Conservation (phyloP, 2,888 invertebrate genomes). For the Tuberolachnus salignus region DNA sequence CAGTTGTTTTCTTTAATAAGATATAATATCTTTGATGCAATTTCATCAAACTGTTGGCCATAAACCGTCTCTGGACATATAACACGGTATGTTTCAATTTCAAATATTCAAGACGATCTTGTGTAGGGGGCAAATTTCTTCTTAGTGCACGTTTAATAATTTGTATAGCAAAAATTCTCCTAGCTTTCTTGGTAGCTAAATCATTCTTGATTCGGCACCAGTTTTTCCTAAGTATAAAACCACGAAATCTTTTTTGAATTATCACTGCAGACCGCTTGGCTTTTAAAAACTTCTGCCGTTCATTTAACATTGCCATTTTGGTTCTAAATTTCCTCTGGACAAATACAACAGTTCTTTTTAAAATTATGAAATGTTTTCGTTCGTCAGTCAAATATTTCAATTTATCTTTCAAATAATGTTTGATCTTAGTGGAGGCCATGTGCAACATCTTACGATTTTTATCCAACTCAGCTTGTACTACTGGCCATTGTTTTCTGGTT, state of each 20-base stretch:
- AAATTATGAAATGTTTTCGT: slow-evolving; percentile 42
- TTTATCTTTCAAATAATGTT: slow-evolving; percentile 44
- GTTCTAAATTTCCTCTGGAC: slow-evolving; percentile 55
- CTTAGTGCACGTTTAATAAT: slow-evolving; percentile 10
- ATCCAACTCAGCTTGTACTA: slow-evolving; percentile 17
- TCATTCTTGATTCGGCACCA: slow-evolving; percentile 8
- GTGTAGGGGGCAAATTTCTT: slow-evolving; percentile 17
- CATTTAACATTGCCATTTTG: slow-evolving; percentile 22
- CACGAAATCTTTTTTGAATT: slow-evolving; percentile 53
- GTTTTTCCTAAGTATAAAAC: slow-evolving; percentile 27
- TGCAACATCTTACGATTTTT: slow-evolving; percentile 32
- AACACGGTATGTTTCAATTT: slow-evolving; percentile 36
- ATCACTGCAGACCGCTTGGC: slow-evolving; percentile 21
- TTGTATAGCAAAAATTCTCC: not conserved
- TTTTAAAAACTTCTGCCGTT: slow-evolving; percentile 22
- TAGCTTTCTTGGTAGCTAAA: not conserved
- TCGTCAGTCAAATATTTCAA: slow-evolving; percentile 36
- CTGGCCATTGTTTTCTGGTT: slow-evolving; percentile 41
- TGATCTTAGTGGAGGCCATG: slow-evolving; percentile 30
- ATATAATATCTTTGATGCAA: not conserved
- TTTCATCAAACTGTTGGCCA: slow-evolving; percentile 37
- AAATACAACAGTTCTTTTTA: slow-evolving; percentile 39
- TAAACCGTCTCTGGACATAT: slow-evolving; percentile 34
- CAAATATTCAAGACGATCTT: slow-evolving; percentile 5
- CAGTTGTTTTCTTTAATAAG: not conserved